Evolutionary conservation across 2,797 vertebrate species (phyloP).

Genomic region (Cetoscarus ocellatus): DNA sequence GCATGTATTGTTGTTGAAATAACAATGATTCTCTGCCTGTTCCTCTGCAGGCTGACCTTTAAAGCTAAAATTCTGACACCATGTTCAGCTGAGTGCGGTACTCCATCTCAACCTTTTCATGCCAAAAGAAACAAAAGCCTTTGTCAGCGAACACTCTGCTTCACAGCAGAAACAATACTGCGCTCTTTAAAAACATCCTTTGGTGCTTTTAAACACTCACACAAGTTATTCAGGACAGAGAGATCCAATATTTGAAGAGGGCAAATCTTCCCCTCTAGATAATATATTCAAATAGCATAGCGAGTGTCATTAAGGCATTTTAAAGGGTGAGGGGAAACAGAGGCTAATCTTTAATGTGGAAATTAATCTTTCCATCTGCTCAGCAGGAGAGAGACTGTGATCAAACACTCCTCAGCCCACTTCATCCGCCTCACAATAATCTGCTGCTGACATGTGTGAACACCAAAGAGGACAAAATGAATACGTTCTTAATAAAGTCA

Average conservation of each 20-base stretch:
- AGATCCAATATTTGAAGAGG: background rate
- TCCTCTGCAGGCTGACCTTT: conserved; percentile 44
- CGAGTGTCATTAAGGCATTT: conserved; percentile 2
- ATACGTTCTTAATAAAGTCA: background rate
- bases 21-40: conserved; percentile 11
- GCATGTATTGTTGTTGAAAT: background rate
- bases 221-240: background rate
- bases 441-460: conserved; percentile 6
- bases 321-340: conserved; percentile 1
- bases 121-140: conserved; percentile 14
- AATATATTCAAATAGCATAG: conserved; percentile 2
- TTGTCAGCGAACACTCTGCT: background rate
- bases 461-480: background rate
- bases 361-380: conserved; percentile 11
- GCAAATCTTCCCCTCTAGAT: conserved; percentile 1
- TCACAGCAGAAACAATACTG: conserved; percentile 2
- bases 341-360: conserved; percentile 1
- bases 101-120: conserved; percentile 5
- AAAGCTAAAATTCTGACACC: conserved; percentile 25
- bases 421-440: background rate
- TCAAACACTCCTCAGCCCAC: conserved; percentile 9
- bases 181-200: background rate
- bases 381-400: conserved; percentile 4
- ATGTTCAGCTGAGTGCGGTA: conserved; percentile 18
- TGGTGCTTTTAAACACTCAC: background rate